Percentiles rank a stretch among this genome's conserved stretches.
phyloP scores from a whole-genome alignment of 2,113 vertebrate species.

The Columbina picui region DNA sequence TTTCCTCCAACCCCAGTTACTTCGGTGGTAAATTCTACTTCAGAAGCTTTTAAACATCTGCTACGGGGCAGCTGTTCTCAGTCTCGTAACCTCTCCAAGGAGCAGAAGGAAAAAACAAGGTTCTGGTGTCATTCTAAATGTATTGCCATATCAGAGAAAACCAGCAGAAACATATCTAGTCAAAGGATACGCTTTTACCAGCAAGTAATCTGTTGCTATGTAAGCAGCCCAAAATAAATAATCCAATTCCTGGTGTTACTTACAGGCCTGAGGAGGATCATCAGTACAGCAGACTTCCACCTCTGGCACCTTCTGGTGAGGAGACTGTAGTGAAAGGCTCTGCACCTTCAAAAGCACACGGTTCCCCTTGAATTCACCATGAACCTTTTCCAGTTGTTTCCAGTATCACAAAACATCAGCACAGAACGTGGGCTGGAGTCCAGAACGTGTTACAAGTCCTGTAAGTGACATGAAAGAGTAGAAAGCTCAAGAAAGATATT shows the following conservation, averaged over 20 bases:
- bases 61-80: background rate
- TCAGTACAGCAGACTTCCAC: background rate
- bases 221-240: background rate
- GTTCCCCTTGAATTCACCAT: background rate
- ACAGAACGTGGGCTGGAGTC: background rate
- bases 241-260: background rate
- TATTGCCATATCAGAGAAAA: background rate
- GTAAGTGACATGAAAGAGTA: background rate
- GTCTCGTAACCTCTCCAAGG: background rate
- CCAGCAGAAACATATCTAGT: background rate
- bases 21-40: background rate
- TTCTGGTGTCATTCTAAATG: background rate
- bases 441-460: fast-evolving
- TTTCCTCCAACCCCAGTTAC: background rate
- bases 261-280: background rate
- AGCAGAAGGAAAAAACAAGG: background rate
- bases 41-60: background rate
- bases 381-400: background rate
- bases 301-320: background rate
- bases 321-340: background rate
- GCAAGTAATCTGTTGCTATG: background rate
- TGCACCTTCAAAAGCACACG: background rate
- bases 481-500: background rate
- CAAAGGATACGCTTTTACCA: background rate
- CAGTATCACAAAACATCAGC: background rate